A percentile compares a stretch with the other conserved stretches of the same genome.
These are phyloP conservation scores for Eumeta japonica DNA, from an alignment of 1,140 invertebrate species.

Conservation along the genomic window DNA sequence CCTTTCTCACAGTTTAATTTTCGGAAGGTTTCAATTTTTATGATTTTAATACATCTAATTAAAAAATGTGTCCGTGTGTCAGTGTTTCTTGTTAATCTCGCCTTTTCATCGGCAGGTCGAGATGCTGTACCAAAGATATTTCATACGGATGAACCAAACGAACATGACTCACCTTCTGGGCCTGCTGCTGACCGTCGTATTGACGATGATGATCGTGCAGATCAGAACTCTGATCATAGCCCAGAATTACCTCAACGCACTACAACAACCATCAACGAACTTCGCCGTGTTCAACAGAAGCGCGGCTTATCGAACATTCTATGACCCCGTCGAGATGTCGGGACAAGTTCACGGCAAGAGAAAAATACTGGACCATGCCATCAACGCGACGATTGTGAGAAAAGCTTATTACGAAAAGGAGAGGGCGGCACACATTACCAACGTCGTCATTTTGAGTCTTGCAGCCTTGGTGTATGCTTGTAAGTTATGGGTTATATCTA, in stretches of 20 bases:
- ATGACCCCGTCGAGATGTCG: no score
- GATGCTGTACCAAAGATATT: conserved; percentile 88
- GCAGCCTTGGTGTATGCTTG: conserved; percentile 51
- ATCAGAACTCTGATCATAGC: conserved; percentile 40
- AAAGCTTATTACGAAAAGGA: conserved; percentile 28
- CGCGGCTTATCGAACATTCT: background rate
- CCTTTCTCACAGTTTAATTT: no score
- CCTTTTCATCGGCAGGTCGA: no score
- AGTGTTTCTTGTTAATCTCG: no score
- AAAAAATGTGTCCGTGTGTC: no score
- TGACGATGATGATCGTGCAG: conserved; percentile 63
- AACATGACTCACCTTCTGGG: conserved; percentile 83
- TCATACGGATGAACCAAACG: conserved; percentile 88
- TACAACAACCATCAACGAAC: background rate
- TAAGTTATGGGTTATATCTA: conserved; percentile 35
- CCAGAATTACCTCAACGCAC: conserved; percentile 24
- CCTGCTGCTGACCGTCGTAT: conserved; percentile 68
- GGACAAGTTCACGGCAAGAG: no score
- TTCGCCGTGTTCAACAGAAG: conserved; percentile 1
- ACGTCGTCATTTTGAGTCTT: conserved; percentile 49
- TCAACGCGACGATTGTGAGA: no score
- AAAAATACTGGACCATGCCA: no score
- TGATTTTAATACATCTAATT: no score
- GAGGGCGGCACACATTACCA: conserved; percentile 37
- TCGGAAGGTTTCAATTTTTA: no score